Conservation (phyloP, 2,113 vertebrate genomes). For the Aptenodytes patagonicus region DNA sequence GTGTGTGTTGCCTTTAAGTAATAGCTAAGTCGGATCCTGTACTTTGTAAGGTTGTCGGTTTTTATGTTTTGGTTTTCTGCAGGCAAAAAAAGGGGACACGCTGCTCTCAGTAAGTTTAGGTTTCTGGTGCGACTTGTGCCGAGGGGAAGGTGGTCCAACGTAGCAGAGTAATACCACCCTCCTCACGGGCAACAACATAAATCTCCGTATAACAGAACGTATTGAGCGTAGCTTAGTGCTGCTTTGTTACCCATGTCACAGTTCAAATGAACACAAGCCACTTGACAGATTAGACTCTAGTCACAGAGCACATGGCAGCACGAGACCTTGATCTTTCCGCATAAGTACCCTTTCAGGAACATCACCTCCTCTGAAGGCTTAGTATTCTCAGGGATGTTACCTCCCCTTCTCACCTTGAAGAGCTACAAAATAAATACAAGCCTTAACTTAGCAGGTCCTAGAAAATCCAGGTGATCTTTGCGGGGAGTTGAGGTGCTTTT, state of each 20-base stretch:
- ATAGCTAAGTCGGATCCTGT: neutral
- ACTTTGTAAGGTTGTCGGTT: neutral
- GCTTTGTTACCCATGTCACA: slow-evolving; percentile 55
- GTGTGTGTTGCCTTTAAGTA: neutral
- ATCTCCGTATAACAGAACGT: neutral
- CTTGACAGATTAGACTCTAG: slow-evolving; percentile 42
- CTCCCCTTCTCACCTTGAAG: slow-evolving; percentile 24
- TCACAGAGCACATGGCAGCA: neutral
- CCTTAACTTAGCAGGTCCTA: neutral
- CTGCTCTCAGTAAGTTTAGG: neutral
- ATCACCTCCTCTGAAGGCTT: slow-evolving; percentile 8
- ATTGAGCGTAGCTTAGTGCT: slow-evolving; percentile 21
- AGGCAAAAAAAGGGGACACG: neutral
- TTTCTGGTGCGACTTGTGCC: neutral
- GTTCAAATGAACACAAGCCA: slow-evolving; percentile 40
- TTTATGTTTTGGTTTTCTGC: neutral
- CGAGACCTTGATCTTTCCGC: slow-evolving; percentile 34
- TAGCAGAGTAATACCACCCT: neutral
- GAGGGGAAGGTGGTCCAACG: neutral
- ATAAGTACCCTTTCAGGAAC: neutral
- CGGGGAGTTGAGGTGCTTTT: neutral
- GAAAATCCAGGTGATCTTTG: neutral
- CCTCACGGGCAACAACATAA: neutral
- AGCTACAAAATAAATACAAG: neutral
- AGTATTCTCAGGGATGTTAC: neutral